Evolutionary conservation across 2,113 vertebrate species (phyloP), one percentile per base, ranked within the genome.

Genomic region (Grammomys dolichurus): DNA sequence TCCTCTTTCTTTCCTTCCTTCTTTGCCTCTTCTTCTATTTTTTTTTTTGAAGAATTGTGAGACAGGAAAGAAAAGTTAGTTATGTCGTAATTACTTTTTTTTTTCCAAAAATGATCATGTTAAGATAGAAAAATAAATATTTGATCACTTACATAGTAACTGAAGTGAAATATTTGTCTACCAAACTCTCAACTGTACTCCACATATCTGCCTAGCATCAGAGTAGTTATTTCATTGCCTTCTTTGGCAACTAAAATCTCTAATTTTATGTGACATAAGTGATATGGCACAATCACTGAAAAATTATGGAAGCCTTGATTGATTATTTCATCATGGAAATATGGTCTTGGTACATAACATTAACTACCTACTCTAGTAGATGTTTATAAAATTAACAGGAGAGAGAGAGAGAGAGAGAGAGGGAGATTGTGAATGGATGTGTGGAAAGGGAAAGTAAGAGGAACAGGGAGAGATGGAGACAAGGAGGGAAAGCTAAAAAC

Each of bases 361-460:
- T 65, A 31, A 48, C 22, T 90, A 46, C 12, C 56, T n/a, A 89
- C 11, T 78, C n/a, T 76, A 40, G 54, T 48, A 89, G 10, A 72
- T 93, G 33, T 48, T 91, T 91, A 46, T 82, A 72, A 93, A 78
- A 72, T 92, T 65, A 87, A 36, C 70, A 48, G 94, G 14, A 46
- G 24, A 82, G n/a, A 94, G 5, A 46, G 22, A 51, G 14, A 75
- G n/a, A 43, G 40, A 40, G 40, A 86, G n/a, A 94, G 5, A 46
- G 22, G 46, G 14, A 75, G n/a, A 43, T 31, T 33, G 16, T 48
- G 76, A 84, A 33, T 43, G 48, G 26, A 24, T 54, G 9, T 9
- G 36, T 31, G 16, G 46, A 54, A 72, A 22, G 1, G 5, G 22
- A 19, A 12, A 75, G 7, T n/a, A 4, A 24, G 10, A 20, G 2